Conservation (phyloP, 2,113 vertebrate genomes). For the Barbus barbus region DNA sequence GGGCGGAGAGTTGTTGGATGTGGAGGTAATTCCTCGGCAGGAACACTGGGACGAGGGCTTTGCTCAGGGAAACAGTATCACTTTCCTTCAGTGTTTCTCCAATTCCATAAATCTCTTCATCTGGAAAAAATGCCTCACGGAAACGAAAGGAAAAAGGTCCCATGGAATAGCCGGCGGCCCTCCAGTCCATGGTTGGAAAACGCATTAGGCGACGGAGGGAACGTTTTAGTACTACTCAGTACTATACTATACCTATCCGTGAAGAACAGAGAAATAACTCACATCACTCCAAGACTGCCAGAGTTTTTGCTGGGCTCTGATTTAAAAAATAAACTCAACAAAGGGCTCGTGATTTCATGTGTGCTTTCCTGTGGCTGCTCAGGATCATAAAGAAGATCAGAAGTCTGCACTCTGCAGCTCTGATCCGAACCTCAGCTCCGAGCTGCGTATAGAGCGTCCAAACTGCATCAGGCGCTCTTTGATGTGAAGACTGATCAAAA, state of each 20-base stretch:
- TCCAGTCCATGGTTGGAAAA: constrained; percentile 68
- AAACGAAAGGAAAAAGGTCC: constrained; percentile 54
- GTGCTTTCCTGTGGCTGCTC: not conserved
- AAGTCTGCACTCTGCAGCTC: not conserved
- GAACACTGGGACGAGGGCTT: not conserved
- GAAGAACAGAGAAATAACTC: not conserved
- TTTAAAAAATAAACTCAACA: constrained; percentile 38
- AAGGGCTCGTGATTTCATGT: not conserved
- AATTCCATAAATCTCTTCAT: constrained; percentile 68
- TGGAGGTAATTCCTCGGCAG: constrained; percentile 39
- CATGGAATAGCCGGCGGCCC: constrained; percentile 52
- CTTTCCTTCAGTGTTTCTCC: constrained; percentile 35
- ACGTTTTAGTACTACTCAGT: constrained; percentile 10
- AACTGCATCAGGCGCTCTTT: not conserved
- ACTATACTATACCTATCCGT: not conserved
- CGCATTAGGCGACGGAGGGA: constrained; percentile 59
- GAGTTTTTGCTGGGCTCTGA: constrained; percentile 15
- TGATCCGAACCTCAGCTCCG: not conserved
- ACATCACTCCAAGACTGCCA: constrained; percentile 16
- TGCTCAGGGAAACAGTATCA: constrained; percentile 26
- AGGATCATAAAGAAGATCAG: not conserved
- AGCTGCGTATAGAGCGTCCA: not conserved
- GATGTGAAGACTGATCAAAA: not conserved
- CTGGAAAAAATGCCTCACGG: constrained; percentile 71
- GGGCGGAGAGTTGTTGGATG: constrained; percentile 1